Conservation (phyloP, 2,888 invertebrate genomes). For the Cephalotes varians region DNA sequence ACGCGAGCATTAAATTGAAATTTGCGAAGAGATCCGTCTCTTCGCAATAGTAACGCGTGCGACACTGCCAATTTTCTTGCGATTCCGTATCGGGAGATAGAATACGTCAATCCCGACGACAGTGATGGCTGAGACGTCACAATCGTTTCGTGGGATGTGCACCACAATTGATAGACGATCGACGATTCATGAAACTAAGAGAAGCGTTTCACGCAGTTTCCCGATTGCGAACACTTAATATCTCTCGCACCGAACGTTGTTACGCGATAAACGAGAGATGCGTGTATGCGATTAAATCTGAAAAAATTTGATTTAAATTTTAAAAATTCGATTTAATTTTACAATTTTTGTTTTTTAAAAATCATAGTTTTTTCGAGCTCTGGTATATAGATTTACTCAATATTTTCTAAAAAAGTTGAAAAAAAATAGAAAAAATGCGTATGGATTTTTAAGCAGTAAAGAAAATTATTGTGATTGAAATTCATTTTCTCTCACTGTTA, state of each 20-base stretch:
- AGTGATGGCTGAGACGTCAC: conserved; percentile 1
- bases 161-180: not conserved
- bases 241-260: not conserved
- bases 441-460: too few species aligned
- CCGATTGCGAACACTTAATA: not conserved
- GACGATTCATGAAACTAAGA: conserved; percentile 3
- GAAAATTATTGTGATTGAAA: too few species aligned
- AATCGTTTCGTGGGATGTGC: not conserved
- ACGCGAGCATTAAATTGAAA: conserved; percentile 10
- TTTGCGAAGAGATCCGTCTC: conserved; percentile 37
- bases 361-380: too few species aligned
- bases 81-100: conserved; percentile 18
- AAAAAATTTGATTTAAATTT: too few species aligned
- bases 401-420: too few species aligned
- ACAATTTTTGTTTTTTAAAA: too few species aligned
- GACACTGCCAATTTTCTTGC: conserved; percentile 40
- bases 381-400: too few species aligned
- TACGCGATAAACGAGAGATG: not conserved
- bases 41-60: conserved; percentile 53
- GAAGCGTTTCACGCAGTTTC: not conserved
- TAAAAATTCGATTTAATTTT: too few species aligned
- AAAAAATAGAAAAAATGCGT: too few species aligned
- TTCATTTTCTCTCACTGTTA: too few species aligned
- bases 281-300: not conserved
- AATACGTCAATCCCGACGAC: conserved; percentile 39